Conservation (phyloP, 2,888 invertebrate genomes). For the Allygus modestus region DNA sequence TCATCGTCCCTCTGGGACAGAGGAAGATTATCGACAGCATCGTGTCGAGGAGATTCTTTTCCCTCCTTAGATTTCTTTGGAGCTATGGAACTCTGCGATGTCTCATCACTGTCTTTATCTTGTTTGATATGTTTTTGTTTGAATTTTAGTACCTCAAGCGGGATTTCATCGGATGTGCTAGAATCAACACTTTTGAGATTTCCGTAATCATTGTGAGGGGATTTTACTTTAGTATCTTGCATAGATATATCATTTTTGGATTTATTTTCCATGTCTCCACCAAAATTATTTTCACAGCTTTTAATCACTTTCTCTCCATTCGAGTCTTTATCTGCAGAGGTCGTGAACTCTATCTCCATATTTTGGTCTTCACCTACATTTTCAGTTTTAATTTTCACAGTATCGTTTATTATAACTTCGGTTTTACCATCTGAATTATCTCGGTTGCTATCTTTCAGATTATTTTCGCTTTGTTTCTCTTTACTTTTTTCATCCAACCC, state of each 20-base stretch:
- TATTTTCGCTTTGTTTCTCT: conserved; percentile 27
- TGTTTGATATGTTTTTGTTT: conserved; percentile 68
- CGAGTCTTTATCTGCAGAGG: conserved; percentile 16
- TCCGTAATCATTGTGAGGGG: conserved; percentile 46
- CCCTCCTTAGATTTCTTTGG: conserved; percentile 9
- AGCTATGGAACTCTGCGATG: not conserved
- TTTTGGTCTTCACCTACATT: conserved; percentile 41
- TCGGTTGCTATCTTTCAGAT: not conserved
- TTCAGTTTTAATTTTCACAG: conserved; percentile 52
- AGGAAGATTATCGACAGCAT: conserved; percentile 28
- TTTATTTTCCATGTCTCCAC: not conserved
- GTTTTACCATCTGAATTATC: conserved; percentile 19
- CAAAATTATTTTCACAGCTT: not conserved
- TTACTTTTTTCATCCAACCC: conserved; percentile 20
- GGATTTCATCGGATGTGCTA: conserved; percentile 70
- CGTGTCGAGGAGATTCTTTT: conserved; percentile 26
- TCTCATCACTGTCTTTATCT: conserved; percentile 35
- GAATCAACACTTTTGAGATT: conserved; percentile 64
- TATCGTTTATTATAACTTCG: conserved; percentile 40
- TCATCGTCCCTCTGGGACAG: not conserved
- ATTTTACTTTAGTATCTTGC: conserved; percentile 35
- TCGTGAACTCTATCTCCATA: conserved; percentile 49
- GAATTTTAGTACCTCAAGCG: conserved; percentile 60
- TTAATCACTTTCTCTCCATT: conserved; percentile 6
- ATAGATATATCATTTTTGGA: not conserved